Conservation (phyloP, 2,888 invertebrate species). For the Drosophila ezoana region DNA sequence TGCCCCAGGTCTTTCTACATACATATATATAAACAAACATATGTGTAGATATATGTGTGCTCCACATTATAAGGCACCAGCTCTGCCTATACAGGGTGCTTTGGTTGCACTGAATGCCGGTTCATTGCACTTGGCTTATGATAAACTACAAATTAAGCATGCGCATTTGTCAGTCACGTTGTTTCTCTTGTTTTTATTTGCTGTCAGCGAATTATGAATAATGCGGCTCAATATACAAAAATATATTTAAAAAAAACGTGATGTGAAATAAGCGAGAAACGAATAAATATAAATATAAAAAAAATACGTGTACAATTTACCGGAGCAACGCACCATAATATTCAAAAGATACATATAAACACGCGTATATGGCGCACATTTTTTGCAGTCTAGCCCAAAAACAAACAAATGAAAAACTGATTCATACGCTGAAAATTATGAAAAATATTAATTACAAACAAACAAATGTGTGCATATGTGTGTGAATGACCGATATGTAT, state of each 20-base stretch:
- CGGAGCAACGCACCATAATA: conserved; percentile 43
- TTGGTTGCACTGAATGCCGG: conserved; percentile 10
- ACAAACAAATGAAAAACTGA: conserved; percentile 14
- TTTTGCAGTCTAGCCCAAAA: conserved; percentile 8
- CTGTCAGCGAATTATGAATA: conserved; percentile 73
- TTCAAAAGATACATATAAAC: conserved; percentile 19
- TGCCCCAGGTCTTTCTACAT: conserved; percentile 43
- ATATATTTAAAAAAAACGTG: conserved; percentile 40
- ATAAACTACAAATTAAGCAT: conserved; percentile 24
- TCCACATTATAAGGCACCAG: conserved; percentile 33
- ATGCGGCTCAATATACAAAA: conserved; percentile 30
- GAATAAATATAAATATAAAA: conserved; percentile 20
- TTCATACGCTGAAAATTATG: conserved; percentile 8
- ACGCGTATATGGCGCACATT: conserved; percentile 1
- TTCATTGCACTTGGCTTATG: conserved; percentile 46
- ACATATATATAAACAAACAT: background rate
- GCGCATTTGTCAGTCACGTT: conserved; percentile 42
- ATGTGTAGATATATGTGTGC: conserved; percentile 36
- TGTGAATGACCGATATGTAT: conserved; percentile 12
- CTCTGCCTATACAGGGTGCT: conserved; percentile 47
- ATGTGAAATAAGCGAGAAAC: conserved; percentile 22
- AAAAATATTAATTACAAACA: conserved; percentile 1
- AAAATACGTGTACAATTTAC: conserved; percentile 7
- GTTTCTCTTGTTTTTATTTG: conserved; percentile 9
- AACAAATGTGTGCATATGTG: background rate